Conservation (phyloP, 1,140 invertebrate genomes). For the Brachionus rotundiformis region DNA sequence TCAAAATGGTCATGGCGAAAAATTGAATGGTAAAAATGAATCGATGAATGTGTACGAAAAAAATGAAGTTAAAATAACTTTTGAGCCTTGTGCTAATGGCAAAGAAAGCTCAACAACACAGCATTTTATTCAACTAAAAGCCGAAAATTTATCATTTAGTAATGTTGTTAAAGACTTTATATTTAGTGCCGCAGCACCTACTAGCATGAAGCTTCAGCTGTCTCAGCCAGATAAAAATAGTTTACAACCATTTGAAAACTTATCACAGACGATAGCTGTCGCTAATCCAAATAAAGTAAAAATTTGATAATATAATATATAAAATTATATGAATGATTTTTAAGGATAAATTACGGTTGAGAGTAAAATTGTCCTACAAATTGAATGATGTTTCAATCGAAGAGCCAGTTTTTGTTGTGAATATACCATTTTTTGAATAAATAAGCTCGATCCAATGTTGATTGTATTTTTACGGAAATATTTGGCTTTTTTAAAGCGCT, state of each 20-base stretch:
- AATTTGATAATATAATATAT: background rate
- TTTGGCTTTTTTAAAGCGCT: background rate
- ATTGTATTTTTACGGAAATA: background rate
- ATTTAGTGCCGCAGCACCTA: constrained; percentile 40
- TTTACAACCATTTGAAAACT: constrained; percentile 1
- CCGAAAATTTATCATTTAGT: constrained; percentile 12
- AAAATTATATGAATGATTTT: background rate
- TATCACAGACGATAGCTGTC: constrained; percentile 1
- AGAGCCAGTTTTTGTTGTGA: constrained; percentile 38
- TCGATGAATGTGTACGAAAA: constrained; percentile 30
- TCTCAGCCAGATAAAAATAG: constrained; percentile 23
- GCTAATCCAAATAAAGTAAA: constrained; percentile 47
- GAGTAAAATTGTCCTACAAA: constrained; percentile 22
- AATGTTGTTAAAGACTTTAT: constrained; percentile 40
- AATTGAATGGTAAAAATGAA: background rate
- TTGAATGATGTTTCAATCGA: background rate
- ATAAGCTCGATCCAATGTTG: background rate
- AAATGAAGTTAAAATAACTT: constrained; percentile 47
- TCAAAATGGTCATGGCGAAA: background rate
- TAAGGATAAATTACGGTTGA: constrained; percentile 28
- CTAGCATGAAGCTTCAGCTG: constrained; percentile 25
- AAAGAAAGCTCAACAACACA: constrained; percentile 24
- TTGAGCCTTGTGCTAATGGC: constrained; percentile 24
- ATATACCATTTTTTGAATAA: constrained; percentile 43
- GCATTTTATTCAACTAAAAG: constrained; percentile 40